phyloP scores from a whole-genome alignment of 2,113 vertebrate species.

The Notothenia coriiceps region DNA sequence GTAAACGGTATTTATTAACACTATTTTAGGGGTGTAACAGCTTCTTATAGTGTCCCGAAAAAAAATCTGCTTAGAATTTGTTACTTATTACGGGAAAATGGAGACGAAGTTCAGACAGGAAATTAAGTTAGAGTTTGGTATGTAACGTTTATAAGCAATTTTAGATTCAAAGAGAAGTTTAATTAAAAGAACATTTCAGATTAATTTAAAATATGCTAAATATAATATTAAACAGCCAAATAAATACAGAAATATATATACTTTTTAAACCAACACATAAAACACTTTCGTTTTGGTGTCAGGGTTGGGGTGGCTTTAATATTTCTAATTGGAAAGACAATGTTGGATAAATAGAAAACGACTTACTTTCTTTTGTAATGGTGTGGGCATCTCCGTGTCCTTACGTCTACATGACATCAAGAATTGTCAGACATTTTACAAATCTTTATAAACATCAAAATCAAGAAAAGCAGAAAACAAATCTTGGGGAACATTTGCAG shows the following conservation, averaged over 20 bases:
- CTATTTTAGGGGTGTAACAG: neutral
- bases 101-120: neutral
- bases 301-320: neutral
- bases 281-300: neutral
- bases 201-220: neutral
- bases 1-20: neutral
- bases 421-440: neutral
- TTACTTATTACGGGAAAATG: no score
- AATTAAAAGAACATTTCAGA: no score
- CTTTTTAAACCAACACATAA: neutral
- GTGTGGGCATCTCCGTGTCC: conserved; percentile 84
- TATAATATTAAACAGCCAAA: neutral
- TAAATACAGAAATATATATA: neutral
- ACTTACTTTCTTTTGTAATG: conserved; percentile 84
- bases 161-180: neutral
- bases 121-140: neutral
- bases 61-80: neutral
- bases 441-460: neutral
- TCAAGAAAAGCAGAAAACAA: neutral
- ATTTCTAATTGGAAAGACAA: neutral
- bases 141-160: neutral
- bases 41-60: neutral
- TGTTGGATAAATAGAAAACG: neutral
- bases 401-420: conserved; percentile 60
- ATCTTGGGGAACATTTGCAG: neutral